Evolutionary conservation across 2,113 vertebrate species (phyloP).

Genomic region (Chaetops frenatus): DNA sequence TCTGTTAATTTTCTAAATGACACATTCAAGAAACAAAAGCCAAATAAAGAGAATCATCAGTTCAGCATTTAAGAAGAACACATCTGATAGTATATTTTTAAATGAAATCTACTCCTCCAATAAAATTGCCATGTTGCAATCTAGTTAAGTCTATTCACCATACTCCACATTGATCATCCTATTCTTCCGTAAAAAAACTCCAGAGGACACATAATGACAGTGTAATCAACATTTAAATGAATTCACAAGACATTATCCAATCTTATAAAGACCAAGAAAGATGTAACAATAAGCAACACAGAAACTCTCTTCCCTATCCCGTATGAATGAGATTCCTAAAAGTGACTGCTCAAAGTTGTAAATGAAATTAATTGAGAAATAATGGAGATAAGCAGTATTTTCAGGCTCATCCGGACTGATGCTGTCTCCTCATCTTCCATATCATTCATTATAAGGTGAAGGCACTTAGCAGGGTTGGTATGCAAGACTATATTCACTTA

Average conservation of each 20-base stretch:
- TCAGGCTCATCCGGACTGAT: not conserved
- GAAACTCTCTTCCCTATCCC: not conserved
- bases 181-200: conserved; percentile 38
- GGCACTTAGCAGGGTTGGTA: not conserved
- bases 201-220: conserved; percentile 28
- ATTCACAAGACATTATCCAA: conserved; percentile 25
- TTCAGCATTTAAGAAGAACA: conserved; percentile 56
- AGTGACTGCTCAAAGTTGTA: not conserved
- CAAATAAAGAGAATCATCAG: conserved; percentile 64
- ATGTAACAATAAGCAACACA: not conserved
- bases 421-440: not conserved
- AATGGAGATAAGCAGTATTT: not conserved
- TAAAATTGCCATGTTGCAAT: conserved; percentile 51
- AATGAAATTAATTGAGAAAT: not conserved
- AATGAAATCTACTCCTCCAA: conserved; percentile 53
- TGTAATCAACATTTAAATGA: conserved; percentile 46
- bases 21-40: conserved; percentile 58
- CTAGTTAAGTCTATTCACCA: conserved; percentile 58
- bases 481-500: not conserved
- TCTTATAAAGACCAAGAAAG: conserved; percentile 18
- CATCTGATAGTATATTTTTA: conserved; percentile 50
- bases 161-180: conserved; percentile 56
- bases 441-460: not conserved
- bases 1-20: conserved; percentile 58
- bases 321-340: not conserved